Base-by-base conservation (phyloP, 2,113 vertebrate genomes). In the Sinocyclocheilus anshuiensis region DNA sequence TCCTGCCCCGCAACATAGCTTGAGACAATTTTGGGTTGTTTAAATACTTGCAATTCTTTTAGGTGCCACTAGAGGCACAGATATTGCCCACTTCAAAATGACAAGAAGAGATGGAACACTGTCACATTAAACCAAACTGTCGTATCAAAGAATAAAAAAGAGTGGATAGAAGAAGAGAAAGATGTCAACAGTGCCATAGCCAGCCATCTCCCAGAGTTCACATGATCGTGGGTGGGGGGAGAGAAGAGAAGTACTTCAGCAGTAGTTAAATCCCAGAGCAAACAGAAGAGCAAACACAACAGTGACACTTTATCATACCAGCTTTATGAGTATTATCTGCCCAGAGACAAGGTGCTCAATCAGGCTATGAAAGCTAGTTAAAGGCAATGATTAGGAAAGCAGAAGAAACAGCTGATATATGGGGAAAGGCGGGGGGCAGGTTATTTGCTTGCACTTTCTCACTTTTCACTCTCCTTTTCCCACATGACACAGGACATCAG, bases 381-480 rank as follows among this genome's bases (percentile, higher is more conserved):
- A 89, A 57, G 57, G 77, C 88, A 24, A 67, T 88, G 89, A 92
- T 72, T 85, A 88, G 86, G 63, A 84, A 87, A 91, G 87, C 88
- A 89, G 88, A 87, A 75, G 77, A 0, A 86, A 79, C 69, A 39
- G 13, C 82, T 88, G 87, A 91, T 84, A 75, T 90, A 89, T 85
- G 82, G 88, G 67, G 76, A 88, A 59, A 50, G 11, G 65, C 24
- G 42, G 42, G 65, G 86, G 84, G 61, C 16, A 26, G 90, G 87
- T 85, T 94, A 92, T 93, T 94, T 93, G 90, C 90, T 89, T 87
- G 81, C 84, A 83, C 89, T 86, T 88, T 90, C 82, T 81, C 84
- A 22, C 87, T 94, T 95, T 96, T 93, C 94, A 92, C 94, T 76
- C 80, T 88, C 87, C 88, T 84, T 93, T 96, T 95, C 95, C 94